Evolutionary conservation across 2,113 vertebrate genomes (phyloP).

Genomic region (Marcusenius ussheri): DNA sequence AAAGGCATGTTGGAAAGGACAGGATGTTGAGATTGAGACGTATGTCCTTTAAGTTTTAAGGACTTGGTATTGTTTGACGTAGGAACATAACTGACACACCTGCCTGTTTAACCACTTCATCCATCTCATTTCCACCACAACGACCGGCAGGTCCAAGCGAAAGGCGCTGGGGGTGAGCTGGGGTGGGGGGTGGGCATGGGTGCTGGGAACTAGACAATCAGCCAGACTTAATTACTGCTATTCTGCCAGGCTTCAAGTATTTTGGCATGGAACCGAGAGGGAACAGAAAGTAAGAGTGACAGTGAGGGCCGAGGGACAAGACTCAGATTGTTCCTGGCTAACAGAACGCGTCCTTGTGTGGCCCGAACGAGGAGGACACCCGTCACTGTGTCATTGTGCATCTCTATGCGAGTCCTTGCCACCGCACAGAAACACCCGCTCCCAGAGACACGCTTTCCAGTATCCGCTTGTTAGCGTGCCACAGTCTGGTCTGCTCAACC

Average conservation of each 20-base stretch:
- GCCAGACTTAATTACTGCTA: constrained; percentile 23
- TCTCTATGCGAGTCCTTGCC: background rate
- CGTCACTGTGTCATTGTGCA: background rate
- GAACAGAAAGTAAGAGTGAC: background rate
- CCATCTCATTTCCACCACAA: background rate
- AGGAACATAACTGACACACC: constrained; percentile 17
- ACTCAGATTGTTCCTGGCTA: constrained; percentile 17
- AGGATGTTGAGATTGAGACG: background rate
- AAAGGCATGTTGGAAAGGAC: background rate
- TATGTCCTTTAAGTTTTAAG: constrained; percentile 16
- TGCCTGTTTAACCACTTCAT: background rate
- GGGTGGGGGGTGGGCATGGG: background rate
- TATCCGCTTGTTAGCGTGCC: background rate
- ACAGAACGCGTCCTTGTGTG: constrained; percentile 15
- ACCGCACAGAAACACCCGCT: constrained; percentile 6
- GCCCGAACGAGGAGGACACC: constrained; percentile 7
- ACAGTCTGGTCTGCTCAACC: background rate
- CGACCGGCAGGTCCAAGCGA: background rate
- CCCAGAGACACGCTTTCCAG: constrained; percentile 21
- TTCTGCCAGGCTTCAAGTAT: constrained; percentile 9
- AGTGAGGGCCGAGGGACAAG: constrained; percentile 1
- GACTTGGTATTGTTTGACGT: constrained; percentile 19
- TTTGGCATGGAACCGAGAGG: constrained; percentile 7
- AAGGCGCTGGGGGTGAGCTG: background rate
- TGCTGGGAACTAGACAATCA: constrained; percentile 22